phyloP scores from a whole-genome alignment of 2,113 vertebrate genomes.

The Zapornia atra region DNA sequence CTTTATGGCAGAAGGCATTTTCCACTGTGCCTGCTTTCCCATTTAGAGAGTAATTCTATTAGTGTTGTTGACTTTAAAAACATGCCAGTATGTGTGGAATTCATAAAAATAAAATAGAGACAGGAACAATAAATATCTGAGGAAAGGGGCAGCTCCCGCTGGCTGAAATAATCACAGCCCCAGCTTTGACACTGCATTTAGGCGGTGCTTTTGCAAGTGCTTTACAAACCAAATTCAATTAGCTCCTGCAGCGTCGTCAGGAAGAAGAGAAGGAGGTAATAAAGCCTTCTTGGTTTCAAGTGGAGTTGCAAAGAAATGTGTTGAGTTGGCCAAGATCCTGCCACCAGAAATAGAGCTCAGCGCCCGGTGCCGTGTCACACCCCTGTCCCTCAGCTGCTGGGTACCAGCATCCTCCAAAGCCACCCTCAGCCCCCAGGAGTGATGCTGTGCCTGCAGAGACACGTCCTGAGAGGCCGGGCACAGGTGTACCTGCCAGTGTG shows the following conservation, averaged over 20 bases:
- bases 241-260: slow-evolving; percentile 42
- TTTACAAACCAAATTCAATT: slow-evolving; percentile 70
- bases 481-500: not conserved
- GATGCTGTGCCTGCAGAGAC: not conserved
- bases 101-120: slow-evolving; percentile 62
- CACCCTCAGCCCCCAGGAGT: not conserved
- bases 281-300: slow-evolving; percentile 50
- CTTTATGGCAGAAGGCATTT: slow-evolving; percentile 55
- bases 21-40: slow-evolving; percentile 42
- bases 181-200: slow-evolving; percentile 51
- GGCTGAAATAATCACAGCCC: slow-evolving; percentile 59
- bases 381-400: fast-evolving
- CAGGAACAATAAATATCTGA: slow-evolving; percentile 67
- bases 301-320: slow-evolving; percentile 12
- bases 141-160: slow-evolving; percentile 66
- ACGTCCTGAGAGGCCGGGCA: not conserved
- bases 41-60: slow-evolving; percentile 47
- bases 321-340: slow-evolving; percentile 6
- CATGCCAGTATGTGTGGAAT: slow-evolving; percentile 64
- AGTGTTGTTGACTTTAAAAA: slow-evolving; percentile 57
- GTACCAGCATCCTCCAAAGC: not conserved
- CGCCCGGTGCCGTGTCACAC: not conserved
- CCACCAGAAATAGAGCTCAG: not conserved
- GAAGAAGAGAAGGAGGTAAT: slow-evolving; percentile 52
- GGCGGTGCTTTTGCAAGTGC: slow-evolving; percentile 67